These are phyloP conservation scores for Amazona guildingii DNA, from an alignment of 2,113 vertebrate species.

Conservation along the genomic window DNA sequence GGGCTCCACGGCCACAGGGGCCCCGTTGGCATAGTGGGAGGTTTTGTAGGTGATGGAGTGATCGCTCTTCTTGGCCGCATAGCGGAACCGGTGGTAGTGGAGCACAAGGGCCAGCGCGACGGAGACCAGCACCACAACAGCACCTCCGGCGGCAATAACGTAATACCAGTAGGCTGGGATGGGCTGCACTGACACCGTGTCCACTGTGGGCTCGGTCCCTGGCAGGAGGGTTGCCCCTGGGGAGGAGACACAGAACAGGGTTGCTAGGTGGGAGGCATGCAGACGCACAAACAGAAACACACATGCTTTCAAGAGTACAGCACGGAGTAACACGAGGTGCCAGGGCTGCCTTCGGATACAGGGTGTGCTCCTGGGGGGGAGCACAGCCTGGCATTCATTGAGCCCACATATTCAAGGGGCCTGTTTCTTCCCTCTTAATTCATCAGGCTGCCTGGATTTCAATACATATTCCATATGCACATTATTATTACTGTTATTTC, in stretches of 20 bases:
- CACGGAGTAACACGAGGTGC: neutral
- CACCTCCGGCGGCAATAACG: conserved; percentile 94
- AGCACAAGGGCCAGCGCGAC: conserved; percentile 89
- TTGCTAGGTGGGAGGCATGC: conserved; percentile 93
- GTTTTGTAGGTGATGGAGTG: conserved; percentile 98
- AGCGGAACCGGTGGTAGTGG: conserved; percentile 95
- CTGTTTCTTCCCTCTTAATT: conserved; percentile 55
- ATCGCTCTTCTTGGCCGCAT: conserved; percentile 96
- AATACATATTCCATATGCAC: conserved; percentile 61
- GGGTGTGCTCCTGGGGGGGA: neutral
- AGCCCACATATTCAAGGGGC: conserved; percentile 26
- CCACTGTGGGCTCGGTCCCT: conserved; percentile 96
- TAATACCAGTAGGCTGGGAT: conserved; percentile 98
- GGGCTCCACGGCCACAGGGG: conserved; percentile 85
- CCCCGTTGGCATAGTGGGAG: conserved; percentile 87
- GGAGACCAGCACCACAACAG: conserved; percentile 92
- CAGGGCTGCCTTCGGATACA: neutral
- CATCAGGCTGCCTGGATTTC: conserved; percentile 58
- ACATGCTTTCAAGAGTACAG: conserved; percentile 71
- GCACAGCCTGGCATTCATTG: conserved; percentile 8
- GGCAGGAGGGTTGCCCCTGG: conserved; percentile 95
- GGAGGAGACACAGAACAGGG: conserved; percentile 96
- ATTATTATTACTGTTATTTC: conserved; percentile 52
- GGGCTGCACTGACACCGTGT: conserved; percentile 94
- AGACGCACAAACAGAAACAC: conserved; percentile 74